Conservation (phyloP, 1,140 invertebrate genomes). For the Holotrichia oblita region DNA sequence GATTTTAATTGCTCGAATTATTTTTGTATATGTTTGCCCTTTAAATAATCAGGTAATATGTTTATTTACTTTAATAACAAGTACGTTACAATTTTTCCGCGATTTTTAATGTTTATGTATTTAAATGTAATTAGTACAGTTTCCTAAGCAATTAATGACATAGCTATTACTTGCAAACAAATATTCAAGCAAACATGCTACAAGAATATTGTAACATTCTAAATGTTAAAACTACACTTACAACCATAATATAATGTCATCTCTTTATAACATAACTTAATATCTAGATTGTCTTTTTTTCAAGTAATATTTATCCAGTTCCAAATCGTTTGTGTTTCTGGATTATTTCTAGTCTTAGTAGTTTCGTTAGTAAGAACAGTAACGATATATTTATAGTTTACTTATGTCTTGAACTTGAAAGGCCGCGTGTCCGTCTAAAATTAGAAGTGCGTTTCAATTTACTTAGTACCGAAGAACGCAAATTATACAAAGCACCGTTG, state of each 20-base stretch:
- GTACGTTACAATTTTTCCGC: neutral
- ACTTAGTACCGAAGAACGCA: neutral
- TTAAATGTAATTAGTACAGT: neutral
- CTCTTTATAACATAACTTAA: neutral
- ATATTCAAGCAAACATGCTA: neutral
- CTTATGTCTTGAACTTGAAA: conserved; percentile 6
- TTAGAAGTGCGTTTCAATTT: neutral
- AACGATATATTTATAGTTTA: conserved; percentile 5
- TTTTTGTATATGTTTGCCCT: neutral
- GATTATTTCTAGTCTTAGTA: neutral
- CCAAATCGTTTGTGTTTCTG: neutral
- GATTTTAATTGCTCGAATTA: neutral
- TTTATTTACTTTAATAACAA: neutral
- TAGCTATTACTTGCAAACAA: neutral
- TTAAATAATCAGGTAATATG: neutral
- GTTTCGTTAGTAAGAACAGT: neutral
- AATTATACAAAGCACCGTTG: neutral
- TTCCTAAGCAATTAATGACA: neutral
- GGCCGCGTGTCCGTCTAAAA: neutral
- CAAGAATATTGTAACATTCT: neutral
- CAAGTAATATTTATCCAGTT: neutral
- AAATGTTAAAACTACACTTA: neutral
- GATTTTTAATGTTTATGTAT: neutral
- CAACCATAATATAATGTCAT: neutral
- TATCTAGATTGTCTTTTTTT: neutral